Conservation (phyloP, 2,797 vertebrate genomes). For the Streptopelia turtur region DNA sequence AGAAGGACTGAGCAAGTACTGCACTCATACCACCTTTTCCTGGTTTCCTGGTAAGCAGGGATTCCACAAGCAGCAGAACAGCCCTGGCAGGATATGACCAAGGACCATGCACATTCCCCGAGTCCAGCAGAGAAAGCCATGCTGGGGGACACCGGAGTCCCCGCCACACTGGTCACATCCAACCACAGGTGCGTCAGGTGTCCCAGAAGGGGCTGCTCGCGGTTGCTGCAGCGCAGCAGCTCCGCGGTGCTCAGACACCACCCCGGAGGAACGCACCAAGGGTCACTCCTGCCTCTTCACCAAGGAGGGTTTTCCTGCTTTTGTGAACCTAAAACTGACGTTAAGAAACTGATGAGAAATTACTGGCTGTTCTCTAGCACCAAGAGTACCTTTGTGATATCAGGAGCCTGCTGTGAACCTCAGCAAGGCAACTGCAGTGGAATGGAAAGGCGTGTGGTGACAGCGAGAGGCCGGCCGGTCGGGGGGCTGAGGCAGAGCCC, state of each 20-base stretch:
- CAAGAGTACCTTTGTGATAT: not conserved
- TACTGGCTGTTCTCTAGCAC: not conserved
- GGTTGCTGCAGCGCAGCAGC: not conserved
- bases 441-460: not conserved
- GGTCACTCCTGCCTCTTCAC: not conserved
- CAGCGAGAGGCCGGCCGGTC: not conserved
- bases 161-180: not conserved
- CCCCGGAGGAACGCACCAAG: not conserved
- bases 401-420: not conserved
- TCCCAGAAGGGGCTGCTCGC: not conserved
- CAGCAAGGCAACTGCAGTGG: not conserved
- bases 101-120: not conserved
- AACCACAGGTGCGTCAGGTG: not conserved
- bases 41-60: not conserved
- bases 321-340: conserved; percentile 28
- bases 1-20: not conserved
- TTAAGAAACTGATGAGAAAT: conserved; percentile 27
- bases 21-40: not conserved
- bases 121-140: conserved; percentile 20
- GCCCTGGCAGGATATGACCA: not conserved
- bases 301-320: conserved; percentile 18
- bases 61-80: not conserved
- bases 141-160: not conserved
- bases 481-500: not conserved
- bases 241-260: not conserved